Conservation (phyloP, 2,113 vertebrate genomes). For the Lethenteron reissneri region DNA sequence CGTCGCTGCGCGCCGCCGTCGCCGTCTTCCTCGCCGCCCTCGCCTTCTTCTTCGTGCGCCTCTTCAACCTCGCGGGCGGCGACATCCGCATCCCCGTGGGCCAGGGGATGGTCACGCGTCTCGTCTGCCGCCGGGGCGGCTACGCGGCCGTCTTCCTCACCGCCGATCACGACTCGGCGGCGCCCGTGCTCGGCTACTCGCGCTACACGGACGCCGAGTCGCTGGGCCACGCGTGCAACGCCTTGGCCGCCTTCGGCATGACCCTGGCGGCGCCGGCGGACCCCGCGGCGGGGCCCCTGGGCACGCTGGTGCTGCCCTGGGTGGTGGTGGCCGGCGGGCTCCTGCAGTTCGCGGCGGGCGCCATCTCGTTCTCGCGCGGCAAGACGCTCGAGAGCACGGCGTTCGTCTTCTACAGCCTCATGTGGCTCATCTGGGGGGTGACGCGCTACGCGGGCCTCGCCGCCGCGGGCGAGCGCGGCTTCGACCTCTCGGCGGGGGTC, state of each 20-base stretch:
- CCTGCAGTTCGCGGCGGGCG: conserved; percentile 33
- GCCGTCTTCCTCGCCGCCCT: conserved; percentile 39
- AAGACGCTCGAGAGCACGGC: conserved; percentile 57
- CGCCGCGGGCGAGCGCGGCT: conserved; percentile 23
- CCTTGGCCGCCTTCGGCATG: conserved; percentile 42
- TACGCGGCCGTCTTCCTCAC: too few species aligned
- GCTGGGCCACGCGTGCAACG: conserved; percentile 36
- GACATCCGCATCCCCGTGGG: too few species aligned
- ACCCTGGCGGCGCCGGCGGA: conserved; percentile 17
- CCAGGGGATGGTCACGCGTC: too few species aligned
- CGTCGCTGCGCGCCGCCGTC: conserved; percentile 36
- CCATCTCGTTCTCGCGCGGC: conserved; percentile 42
- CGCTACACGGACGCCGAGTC: conserved; percentile 47
- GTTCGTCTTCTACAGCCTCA: conserved; percentile 42
- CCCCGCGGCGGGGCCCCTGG: conserved; percentile 19
- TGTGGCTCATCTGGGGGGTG: conserved; percentile 60
- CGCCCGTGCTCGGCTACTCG: conserved; percentile 44
- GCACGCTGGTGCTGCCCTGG: conserved; percentile 40
- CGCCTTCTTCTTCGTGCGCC: conserved; percentile 23
- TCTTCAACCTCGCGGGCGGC: conserved; percentile 22
- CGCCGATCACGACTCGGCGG: conserved; percentile 14
- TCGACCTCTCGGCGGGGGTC: conserved; percentile 34
- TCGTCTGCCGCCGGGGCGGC: too few species aligned
- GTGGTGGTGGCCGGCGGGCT: conserved; percentile 41
- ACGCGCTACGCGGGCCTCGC: conserved; percentile 33